A percentile compares a stretch with the other conserved stretches of the same genome.
phyloP scores from a whole-genome alignment of 2,888 invertebrate genomes.

The Lasioglossum figueresi region DNA sequence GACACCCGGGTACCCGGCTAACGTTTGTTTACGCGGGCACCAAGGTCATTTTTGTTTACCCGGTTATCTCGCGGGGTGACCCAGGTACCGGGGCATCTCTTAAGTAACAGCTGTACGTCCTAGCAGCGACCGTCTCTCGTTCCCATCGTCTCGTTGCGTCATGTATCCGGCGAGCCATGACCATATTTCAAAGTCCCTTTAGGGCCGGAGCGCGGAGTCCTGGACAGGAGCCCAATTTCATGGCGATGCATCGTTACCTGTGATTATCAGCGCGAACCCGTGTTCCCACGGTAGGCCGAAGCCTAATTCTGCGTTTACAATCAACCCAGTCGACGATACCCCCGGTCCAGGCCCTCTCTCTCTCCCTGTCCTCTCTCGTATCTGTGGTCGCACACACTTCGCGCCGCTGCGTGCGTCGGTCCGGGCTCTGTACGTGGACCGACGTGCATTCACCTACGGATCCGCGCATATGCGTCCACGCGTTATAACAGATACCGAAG shows the following conservation, averaged over 20 bases:
- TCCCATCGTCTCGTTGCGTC: conserved; percentile 41
- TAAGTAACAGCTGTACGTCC: neutral
- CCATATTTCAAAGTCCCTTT: conserved; percentile 76
- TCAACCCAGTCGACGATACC: conserved; percentile 73
- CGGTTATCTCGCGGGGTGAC: neutral
- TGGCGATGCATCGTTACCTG: conserved; percentile 80
- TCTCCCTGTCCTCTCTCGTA: conserved; percentile 48
- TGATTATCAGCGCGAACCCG: conserved; percentile 80
- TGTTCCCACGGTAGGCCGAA: conserved; percentile 71
- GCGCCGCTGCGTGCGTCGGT: conserved; percentile 21
- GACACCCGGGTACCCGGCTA: neutral
- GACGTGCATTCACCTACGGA: conserved; percentile 32
- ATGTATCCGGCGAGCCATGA: conserved; percentile 65
- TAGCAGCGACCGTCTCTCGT: neutral
- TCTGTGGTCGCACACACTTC: conserved; percentile 46
- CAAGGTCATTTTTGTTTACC: neutral
- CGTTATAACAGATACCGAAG: conserved; percentile 55
- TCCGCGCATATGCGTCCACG: conserved; percentile 46
- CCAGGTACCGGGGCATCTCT: neutral
- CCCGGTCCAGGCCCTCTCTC: conserved; percentile 42
- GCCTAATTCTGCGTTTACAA: conserved; percentile 78
- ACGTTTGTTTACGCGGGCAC: neutral
- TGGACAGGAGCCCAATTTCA: conserved; percentile 80
- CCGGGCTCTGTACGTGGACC: conserved; percentile 22
- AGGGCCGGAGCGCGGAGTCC: conserved; percentile 67